Percentiles rank a stretch among this genome's conserved stretches.
These are phyloP conservation scores for Pristionchus japonicus DNA, from an alignment of 2,888 invertebrate genomes.

Conservation along the genomic window DNA sequence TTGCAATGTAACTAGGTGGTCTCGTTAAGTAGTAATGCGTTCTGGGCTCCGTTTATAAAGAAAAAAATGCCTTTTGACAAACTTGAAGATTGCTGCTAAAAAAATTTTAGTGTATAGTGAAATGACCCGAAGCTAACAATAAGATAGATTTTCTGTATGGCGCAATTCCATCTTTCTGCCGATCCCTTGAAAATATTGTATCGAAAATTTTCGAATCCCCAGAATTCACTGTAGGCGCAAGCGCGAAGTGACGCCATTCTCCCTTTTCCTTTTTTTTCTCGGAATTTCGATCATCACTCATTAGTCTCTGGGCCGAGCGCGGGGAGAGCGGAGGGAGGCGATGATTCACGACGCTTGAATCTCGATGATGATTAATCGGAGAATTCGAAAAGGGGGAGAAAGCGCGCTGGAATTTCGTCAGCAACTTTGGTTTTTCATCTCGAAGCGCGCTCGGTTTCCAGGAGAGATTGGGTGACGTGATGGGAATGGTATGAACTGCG, in stretches of 20 bases:
- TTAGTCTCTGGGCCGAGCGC: not conserved
- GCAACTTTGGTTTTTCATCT: not conserved
- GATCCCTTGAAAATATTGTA: not conserved
- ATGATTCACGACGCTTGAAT: constrained; percentile 4
- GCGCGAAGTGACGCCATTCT: not conserved
- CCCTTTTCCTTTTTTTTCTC: not conserved
- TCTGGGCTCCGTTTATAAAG: too few relatives aligned
- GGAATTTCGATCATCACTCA: constrained; percentile 16
- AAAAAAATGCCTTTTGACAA: too few relatives aligned
- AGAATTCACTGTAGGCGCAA: not conserved
- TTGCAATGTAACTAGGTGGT: not conserved
- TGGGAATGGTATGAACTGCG: too few relatives aligned
- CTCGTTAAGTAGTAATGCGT: too few relatives aligned
- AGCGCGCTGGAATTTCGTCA: constrained; percentile 17
- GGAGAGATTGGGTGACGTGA: not conserved
- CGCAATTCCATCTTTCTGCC: too few relatives aligned
- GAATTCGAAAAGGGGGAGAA: not conserved
- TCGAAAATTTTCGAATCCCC: not conserved
- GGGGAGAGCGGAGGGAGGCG: not conserved
- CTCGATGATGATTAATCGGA: not conserved
- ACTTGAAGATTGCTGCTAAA: too few relatives aligned
- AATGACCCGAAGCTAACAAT: too few relatives aligned
- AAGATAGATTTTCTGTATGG: too few relatives aligned
- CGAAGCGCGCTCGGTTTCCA: not conserved
- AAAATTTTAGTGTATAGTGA: too few relatives aligned